phyloP scores from a whole-genome alignment of 1,140 invertebrate genomes.

The Lepidotrigona ventralis region DNA sequence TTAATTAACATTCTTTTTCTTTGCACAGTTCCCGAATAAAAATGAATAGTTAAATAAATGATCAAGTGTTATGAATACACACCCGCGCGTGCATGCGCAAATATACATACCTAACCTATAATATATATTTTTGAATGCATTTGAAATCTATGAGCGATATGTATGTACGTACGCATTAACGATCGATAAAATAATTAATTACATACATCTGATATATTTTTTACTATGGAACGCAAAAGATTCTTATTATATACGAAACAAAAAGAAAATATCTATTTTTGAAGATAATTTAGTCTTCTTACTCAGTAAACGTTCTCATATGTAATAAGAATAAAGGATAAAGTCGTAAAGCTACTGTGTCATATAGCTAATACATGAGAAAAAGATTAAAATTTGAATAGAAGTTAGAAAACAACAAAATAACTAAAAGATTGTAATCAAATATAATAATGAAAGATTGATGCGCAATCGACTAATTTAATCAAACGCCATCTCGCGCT shows the following conservation, averaged over 20 bases:
- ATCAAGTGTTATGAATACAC: neutral
- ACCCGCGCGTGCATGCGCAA: neutral
- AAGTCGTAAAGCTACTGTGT: neutral
- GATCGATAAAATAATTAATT: constrained; percentile 23
- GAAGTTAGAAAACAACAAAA: neutral
- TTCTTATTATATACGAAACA: neutral
- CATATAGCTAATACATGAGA: neutral
- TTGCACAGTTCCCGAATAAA: neutral
- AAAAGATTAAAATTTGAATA: neutral
- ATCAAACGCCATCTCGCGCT: constrained; percentile 49
- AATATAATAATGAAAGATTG: constrained; percentile 8
- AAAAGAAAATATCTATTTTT: neutral
- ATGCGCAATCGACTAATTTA: constrained; percentile 42
- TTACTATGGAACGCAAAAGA: neutral
- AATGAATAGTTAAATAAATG: neutral
- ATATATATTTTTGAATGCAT: constrained; percentile 11
- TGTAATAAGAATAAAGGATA: neutral
- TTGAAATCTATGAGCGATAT: constrained; percentile 5
- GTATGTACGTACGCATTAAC: neutral
- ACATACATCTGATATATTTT: neutral
- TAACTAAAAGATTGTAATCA: neutral
- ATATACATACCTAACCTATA: constrained; percentile 25
- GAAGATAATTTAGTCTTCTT: neutral
- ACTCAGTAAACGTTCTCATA: neutral
- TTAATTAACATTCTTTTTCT: neutral